Evolutionary conservation across 1,140 invertebrate genomes (phyloP), one percentile per base, ranked within the genome.

Genomic region (Brachionus paranguensis): DNA sequence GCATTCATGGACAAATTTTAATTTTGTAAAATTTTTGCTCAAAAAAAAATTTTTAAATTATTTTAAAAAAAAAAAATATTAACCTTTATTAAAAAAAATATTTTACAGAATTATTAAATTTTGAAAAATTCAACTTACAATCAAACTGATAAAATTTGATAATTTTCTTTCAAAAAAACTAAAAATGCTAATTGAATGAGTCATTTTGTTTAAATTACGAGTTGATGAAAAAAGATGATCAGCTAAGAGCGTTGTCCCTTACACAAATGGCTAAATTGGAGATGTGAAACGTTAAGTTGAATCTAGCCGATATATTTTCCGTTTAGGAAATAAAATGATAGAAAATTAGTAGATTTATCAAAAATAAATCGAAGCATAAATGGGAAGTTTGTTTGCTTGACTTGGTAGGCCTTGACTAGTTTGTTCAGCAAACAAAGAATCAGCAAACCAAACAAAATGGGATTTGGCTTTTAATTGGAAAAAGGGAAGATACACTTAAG

Each of bases 401-500:
- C 17, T 20, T 8, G 53, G 3, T 20, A 60, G 53, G 53, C 53
- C 53, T 60, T 60, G 53, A 20, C 17, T 24, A 60, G 53, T 60
- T 60, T 60, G 53, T 60, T 60, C 17, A 24, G 53, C 53, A 60
- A 60, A 60, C 53, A 60, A 60, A 20, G 3, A 47, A 47, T 47
- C 45, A 47, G 45, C 14, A 47, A 47, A 47, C 45, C 5, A 12
- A 47, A 47, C 5, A 60, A 17, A 20, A 60, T 20, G 53, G 53
- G 53, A 60, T 60, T 72, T 72, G 37, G 41, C 68, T 72, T 72
- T 47, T 43, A 72, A 72, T 72, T 72, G 33, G 41, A 41, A 45
- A 72, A 41, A 17, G 17, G 17, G 33, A 41, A n/a, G 68, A 47
- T 20, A 6, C 33, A 72, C 17, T 41, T 41, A 43, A 43, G 68